Conservation (phyloP, 2,797 vertebrate genomes). For the Siniperca obscura region DNA sequence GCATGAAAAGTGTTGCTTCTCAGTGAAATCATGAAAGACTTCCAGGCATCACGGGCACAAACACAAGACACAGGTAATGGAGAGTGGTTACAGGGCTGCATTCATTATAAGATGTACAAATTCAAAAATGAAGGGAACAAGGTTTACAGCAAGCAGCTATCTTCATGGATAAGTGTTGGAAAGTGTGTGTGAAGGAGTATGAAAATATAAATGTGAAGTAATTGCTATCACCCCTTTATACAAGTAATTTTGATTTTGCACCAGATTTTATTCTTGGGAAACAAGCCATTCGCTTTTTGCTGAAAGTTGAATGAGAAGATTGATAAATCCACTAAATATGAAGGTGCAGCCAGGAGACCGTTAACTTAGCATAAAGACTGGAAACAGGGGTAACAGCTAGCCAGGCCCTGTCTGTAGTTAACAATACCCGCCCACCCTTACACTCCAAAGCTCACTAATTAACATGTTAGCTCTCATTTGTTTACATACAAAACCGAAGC, state of each 20-base stretch:
- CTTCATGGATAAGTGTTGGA: slow-evolving; percentile 89
- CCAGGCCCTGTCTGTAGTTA: too few relatives aligned
- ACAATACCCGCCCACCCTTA: neutral
- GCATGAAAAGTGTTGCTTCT: slow-evolving; percentile 53
- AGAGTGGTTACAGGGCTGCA: slow-evolving; percentile 68
- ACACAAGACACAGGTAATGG: slow-evolving; percentile 55
- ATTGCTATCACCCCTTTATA: neutral
- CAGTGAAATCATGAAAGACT: slow-evolving; percentile 37
- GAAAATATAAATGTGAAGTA: neutral
- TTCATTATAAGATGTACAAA: slow-evolving; percentile 69
- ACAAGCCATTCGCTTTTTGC: neutral
- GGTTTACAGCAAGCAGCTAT: slow-evolving; percentile 73
- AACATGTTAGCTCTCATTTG: neutral
- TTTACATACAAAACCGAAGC: neutral
- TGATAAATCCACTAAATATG: neutral
- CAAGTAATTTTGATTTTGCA: neutral
- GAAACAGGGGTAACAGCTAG: neutral
- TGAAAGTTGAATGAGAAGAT: neutral
- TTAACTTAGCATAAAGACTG: neutral
- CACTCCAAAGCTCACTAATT: neutral
- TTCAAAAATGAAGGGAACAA: slow-evolving; percentile 46
- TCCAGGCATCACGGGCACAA: slow-evolving; percentile 42
- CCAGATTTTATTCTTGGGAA: neutral
- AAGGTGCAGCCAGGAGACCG: neutral
- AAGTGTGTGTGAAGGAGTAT: neutral